phyloP scores from a whole-genome alignment of 2,797 vertebrate species.

The Oryzias dopingdopingensis region DNA sequence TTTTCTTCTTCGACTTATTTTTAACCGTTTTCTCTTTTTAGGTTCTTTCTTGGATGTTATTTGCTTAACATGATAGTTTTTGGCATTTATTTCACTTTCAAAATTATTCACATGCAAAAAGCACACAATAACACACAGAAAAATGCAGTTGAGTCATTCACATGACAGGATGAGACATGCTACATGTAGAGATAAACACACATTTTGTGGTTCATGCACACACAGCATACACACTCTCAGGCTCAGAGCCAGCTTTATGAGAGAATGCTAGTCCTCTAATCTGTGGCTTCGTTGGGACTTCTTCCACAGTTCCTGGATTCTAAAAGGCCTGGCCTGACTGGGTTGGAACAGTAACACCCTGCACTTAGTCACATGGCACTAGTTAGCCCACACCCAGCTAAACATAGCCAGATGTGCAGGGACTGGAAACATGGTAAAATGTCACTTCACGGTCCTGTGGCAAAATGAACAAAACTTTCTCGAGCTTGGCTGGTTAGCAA shows the following conservation, averaged over 20 bases:
- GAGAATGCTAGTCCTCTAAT: conserved; percentile 67
- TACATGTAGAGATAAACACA: conserved; percentile 36
- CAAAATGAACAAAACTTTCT: not conserved
- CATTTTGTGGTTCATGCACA: conserved; percentile 28
- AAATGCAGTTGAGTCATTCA: not conserved
- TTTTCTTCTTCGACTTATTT: conserved; percentile 34
- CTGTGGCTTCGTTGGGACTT: conserved; percentile 66
- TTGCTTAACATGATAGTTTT: too few relatives aligned
- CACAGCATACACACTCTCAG: conserved; percentile 26
- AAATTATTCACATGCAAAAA: not conserved
- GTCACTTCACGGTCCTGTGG: conserved; percentile 39
- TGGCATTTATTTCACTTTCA: conserved; percentile 17
- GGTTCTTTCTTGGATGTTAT: not conserved
- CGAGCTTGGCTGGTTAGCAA: conserved; percentile 1
- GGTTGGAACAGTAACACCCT: conserved; percentile 77
- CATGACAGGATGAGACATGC: conserved; percentile 20
- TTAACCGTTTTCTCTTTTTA: conserved; percentile 13
- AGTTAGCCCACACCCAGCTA: conserved; percentile 77
- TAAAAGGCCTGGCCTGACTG: conserved; percentile 63
- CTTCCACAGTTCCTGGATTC: conserved; percentile 62
- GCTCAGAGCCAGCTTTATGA: conserved; percentile 44
- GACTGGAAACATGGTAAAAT: conserved; percentile 53
- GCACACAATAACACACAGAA: not conserved
- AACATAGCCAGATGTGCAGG: conserved; percentile 74
- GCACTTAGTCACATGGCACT: conserved; percentile 76